Evolutionary conservation across 2,888 invertebrate species (phyloP).

Genomic region (Lepas anatifera): DNA sequence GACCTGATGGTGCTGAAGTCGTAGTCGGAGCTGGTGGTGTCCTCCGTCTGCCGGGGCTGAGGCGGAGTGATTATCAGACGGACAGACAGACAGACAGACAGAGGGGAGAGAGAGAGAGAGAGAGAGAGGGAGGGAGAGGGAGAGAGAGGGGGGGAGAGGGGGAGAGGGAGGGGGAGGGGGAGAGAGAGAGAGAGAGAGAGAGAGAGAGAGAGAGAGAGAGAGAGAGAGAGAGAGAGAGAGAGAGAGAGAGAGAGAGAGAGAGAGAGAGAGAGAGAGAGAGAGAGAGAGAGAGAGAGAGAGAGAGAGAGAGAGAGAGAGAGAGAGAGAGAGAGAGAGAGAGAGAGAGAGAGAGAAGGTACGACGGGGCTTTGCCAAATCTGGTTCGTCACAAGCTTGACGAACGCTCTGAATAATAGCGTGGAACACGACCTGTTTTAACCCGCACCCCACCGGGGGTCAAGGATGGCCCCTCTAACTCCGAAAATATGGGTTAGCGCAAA

Average conservation of each 20-base stretch:
- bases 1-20: constrained; percentile 23
- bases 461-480: too few species aligned
- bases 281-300: neutral
- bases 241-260: neutral
- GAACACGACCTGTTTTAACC: too few species aligned
- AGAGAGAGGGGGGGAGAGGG: neutral
- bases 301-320: neutral
- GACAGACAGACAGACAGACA: constrained; percentile 9
- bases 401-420: too few species aligned
- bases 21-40: constrained; percentile 25
- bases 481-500: too few species aligned
- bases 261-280: neutral
- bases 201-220: constrained; percentile 14
- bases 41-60: neutral
- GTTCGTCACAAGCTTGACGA: too few species aligned
- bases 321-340: neutral
- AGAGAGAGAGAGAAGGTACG: constrained; percentile 5
- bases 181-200: constrained; percentile 15
- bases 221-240: constrained; percentile 6
- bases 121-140: constrained; percentile 14
- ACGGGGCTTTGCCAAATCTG: too few species aligned
- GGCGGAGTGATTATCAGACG: too few species aligned
- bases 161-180: neutral
- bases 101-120: constrained; percentile 1
- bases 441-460: too few species aligned